Evolutionary conservation across 2,888 invertebrate species (phyloP).

Genomic region (Macroteleia sp.): DNA sequence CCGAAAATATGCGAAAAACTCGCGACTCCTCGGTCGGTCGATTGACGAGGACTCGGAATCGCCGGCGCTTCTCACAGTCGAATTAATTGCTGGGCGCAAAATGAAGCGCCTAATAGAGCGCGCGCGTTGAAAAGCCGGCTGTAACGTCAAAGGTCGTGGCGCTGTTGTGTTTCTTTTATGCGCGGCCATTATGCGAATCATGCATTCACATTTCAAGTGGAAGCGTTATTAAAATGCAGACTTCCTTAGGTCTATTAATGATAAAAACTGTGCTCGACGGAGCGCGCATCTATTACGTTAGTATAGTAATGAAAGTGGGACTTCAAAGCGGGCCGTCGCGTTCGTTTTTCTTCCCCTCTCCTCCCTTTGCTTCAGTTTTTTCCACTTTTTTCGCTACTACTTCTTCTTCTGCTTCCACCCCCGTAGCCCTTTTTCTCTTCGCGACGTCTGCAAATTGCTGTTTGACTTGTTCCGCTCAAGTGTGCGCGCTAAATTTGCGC

Average conservation of each 20-base stretch:
- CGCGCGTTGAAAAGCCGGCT: slow-evolving; percentile 47
- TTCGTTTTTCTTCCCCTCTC: slow-evolving; percentile 1
- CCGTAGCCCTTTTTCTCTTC: slow-evolving; percentile 3
- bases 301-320: slow-evolving; percentile 47
- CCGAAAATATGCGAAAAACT: slow-evolving; percentile 31
- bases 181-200: slow-evolving; percentile 54
- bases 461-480: slow-evolving; percentile 41
- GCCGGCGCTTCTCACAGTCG: slow-evolving; percentile 2
- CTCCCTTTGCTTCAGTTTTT: too few species aligned
- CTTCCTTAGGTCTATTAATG: slow-evolving; percentile 51
- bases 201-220: slow-evolving; percentile 58
- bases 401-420: not conserved
- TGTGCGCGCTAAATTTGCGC: slow-evolving; percentile 29
- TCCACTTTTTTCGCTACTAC: too few species aligned
- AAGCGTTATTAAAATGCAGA: slow-evolving; percentile 61
- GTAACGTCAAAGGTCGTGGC: slow-evolving; percentile 50
- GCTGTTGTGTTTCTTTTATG: slow-evolving; percentile 55
- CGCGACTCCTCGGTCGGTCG: slow-evolving; percentile 24
- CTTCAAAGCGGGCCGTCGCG: slow-evolving; percentile 54
- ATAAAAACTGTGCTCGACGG: slow-evolving; percentile 48
- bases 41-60: slow-evolving; percentile 22
- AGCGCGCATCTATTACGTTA: slow-evolving; percentile 56
- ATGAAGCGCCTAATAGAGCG: slow-evolving; percentile 57
- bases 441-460: slow-evolving; percentile 41
- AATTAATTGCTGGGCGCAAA: slow-evolving; percentile 40